Evolutionary conservation across 1,140 invertebrate genomes (phyloP).

Genomic region (Neodiprion lecontei): DNA sequence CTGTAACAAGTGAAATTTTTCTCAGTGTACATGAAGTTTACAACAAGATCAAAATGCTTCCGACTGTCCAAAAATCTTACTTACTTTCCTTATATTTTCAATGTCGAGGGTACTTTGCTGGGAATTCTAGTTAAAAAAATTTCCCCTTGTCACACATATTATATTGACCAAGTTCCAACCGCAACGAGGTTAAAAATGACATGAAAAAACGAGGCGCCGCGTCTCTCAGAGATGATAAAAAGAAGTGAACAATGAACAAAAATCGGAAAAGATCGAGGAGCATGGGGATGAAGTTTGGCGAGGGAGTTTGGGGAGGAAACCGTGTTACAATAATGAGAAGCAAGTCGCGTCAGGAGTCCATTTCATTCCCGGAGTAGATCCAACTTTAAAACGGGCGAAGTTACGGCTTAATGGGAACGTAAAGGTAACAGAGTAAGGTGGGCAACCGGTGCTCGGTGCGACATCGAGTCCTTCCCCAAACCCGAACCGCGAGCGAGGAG

Average conservation of each 20-base stretch:
- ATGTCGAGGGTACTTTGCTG: too few relatives aligned
- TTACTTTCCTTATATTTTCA: too few relatives aligned
- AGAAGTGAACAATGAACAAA: not conserved
- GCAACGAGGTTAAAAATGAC: too few relatives aligned
- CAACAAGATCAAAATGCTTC: too few relatives aligned
- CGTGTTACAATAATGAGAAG: conserved; percentile 3
- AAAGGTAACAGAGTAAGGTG: conserved; percentile 28
- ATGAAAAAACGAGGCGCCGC: too few relatives aligned
- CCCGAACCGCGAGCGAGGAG: conserved; percentile 5
- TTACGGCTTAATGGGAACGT: conserved; percentile 30
- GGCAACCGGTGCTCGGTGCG: conserved; percentile 6
- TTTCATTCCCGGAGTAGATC: not conserved
- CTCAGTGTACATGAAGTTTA: too few relatives aligned
- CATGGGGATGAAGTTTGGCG: not conserved
- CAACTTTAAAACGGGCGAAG: conserved; percentile 21
- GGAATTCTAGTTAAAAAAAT: too few relatives aligned
- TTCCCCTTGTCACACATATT: too few relatives aligned
- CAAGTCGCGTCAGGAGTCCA: conserved; percentile 4
- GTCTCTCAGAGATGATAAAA: not conserved
- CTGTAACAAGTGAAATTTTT: too few relatives aligned
- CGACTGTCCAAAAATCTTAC: too few relatives aligned
- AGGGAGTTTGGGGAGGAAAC: not conserved
- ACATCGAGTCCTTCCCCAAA: too few relatives aligned
- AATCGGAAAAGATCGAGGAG: not conserved
- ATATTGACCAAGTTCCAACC: too few relatives aligned